Evolutionary conservation across 2,888 invertebrate species (phyloP).

Genomic region (Crioceris asparagi): DNA sequence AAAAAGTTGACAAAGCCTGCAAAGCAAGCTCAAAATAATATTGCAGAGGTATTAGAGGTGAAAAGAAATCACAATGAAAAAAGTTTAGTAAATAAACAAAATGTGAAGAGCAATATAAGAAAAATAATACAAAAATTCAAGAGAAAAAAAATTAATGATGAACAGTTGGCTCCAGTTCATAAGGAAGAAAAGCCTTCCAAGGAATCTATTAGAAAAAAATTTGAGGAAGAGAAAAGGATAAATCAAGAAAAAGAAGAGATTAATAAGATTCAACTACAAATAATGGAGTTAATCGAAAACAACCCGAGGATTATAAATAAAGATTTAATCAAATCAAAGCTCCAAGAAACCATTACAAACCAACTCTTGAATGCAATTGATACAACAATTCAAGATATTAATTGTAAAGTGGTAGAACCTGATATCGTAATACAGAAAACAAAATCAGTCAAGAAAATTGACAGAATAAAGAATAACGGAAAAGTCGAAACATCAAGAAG

Average conservation of each 20-base stretch:
- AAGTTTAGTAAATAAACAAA: conserved; percentile 11
- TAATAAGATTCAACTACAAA: conserved; percentile 39
- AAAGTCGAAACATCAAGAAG: neutral
- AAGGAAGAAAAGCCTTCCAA: conserved; percentile 17
- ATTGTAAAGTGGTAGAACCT: conserved; percentile 1
- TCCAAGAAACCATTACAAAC: conserved; percentile 30
- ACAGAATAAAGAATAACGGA: neutral
- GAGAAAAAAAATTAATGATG: conserved; percentile 20
- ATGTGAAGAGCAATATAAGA: conserved; percentile 25
- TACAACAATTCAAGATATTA: conserved; percentile 13
- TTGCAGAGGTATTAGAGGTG: conserved; percentile 2
- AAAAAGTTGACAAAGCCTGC: neutral
- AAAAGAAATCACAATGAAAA: neutral
- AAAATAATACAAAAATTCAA: conserved; percentile 25
- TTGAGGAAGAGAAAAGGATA: conserved; percentile 36
- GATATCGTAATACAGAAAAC: too few species aligned
- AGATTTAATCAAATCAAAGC: conserved; percentile 39
- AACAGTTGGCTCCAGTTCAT: conserved; percentile 1
- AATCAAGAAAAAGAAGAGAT: conserved; percentile 40
- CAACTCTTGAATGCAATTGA: conserved; percentile 25
- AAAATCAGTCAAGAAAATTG: neutral
- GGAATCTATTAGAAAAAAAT: conserved; percentile 27
- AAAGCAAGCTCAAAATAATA: conserved; percentile 3
- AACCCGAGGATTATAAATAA: conserved; percentile 42
- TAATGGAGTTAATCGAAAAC: conserved; percentile 39